Conservation (phyloP, 1,140 invertebrate species). For the Zaprionus nigranus region DNA sequence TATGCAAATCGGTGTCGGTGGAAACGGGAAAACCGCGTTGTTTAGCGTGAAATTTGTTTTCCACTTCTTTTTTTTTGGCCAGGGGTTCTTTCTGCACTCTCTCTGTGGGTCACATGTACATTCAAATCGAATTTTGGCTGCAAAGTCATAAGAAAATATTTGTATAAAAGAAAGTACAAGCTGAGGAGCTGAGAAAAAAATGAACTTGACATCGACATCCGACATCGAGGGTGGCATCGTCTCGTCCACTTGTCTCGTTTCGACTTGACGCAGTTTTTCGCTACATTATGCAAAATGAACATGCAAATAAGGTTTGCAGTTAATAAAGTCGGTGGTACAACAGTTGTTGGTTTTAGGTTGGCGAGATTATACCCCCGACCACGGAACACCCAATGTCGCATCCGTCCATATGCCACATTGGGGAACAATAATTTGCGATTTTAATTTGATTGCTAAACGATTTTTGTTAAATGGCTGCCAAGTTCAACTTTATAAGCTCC, state of each 20-base stretch:
- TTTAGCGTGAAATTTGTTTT: conserved; percentile 84
- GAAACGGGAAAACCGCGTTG: conserved; percentile 67
- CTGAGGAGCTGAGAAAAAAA: conserved; percentile 19
- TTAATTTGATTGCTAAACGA: conserved; percentile 79
- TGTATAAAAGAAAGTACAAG: conserved; percentile 66
- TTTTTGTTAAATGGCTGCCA: conserved; percentile 43
- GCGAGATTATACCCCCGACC: conserved; percentile 20
- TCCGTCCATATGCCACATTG: conserved; percentile 72
- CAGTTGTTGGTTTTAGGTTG: conserved; percentile 55
- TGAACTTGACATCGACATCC: conserved; percentile 11
- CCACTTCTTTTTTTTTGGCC: conserved; percentile 9
- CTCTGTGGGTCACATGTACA: conserved; percentile 59
- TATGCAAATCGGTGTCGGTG: conserved; percentile 71
- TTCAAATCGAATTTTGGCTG: conserved; percentile 78
- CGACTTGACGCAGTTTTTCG: conserved; percentile 64
- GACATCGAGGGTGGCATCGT: conserved; percentile 6
- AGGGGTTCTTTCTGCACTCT: conserved; percentile 28
- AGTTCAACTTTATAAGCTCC: conserved; percentile 12
- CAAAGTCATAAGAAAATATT: conserved; percentile 80
- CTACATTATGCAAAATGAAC: conserved; percentile 83
- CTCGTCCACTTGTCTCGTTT: conserved; percentile 25
- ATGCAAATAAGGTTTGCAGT: conserved; percentile 84
- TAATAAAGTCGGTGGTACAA: conserved; percentile 80
- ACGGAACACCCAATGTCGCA: background rate
- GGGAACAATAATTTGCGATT: conserved; percentile 77